phyloP scores from a whole-genome alignment of 2,888 invertebrate genomes.

The Ashinkailepas kermadecensis region DNA sequence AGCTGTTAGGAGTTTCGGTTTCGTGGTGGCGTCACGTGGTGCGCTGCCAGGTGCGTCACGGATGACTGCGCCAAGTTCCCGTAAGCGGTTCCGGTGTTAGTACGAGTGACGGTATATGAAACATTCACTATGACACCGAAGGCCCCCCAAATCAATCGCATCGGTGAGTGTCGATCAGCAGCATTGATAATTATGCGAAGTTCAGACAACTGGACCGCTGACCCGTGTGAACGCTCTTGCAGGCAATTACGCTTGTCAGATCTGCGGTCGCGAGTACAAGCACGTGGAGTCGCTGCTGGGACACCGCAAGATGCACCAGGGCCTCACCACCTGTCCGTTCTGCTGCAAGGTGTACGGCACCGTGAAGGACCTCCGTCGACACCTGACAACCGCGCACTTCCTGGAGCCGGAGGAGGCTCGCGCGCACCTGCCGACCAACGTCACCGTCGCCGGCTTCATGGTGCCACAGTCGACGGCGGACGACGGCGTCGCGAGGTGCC shows the following conservation, averaged over 20 bases:
- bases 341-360: neutral
- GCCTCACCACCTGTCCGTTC: neutral
- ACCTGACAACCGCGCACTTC: neutral
- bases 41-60: no score
- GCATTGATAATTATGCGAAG: no score
- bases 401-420: neutral
- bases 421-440: neutral
- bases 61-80: no score
- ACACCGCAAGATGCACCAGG: neutral
- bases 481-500: no score
- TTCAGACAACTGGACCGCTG: neutral
- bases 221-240: neutral
- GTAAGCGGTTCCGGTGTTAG: no score
- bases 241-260: neutral
- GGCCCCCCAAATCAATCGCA: no score
- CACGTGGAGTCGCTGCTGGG: neutral
- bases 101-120: no score
- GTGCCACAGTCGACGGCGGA: no score
- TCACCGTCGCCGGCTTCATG: neutral
- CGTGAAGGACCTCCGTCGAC: neutral
- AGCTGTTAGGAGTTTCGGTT: no score
- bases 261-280: neutral
- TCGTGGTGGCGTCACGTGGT: no score
- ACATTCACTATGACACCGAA: no score
- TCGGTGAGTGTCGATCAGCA: no score